phyloP scores from a whole-genome alignment of 1,140 invertebrate genomes.

The Cepaea nemoralis region DNA sequence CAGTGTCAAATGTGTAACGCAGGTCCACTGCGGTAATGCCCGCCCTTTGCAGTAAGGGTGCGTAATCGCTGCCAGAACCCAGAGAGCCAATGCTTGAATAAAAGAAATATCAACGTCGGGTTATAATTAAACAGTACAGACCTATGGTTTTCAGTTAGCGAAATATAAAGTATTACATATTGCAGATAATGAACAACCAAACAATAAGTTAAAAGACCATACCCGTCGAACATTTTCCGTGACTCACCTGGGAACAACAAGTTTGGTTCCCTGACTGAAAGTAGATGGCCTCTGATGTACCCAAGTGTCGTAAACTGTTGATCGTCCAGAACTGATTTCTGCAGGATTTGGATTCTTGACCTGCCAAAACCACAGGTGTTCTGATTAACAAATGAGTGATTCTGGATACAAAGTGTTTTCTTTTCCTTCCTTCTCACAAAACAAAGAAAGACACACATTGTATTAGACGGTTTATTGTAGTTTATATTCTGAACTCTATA shows the following conservation, averaged over 20 bases:
- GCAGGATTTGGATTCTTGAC: constrained; percentile 64
- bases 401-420: too few relatives aligned
- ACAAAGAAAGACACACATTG: too few relatives aligned
- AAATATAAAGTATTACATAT: too few relatives aligned
- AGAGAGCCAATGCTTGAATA: constrained; percentile 3
- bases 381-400: background rate
- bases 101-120: too few relatives aligned
- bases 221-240: too few relatives aligned
- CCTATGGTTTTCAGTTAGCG: too few relatives aligned
- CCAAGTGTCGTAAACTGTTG: constrained; percentile 70
- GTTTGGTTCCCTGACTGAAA: background rate
- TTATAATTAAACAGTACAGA: too few relatives aligned
- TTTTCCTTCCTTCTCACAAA: too few relatives aligned
- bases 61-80: constrained; percentile 25
- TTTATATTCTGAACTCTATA: too few relatives aligned
- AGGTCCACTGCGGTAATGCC: constrained; percentile 9
- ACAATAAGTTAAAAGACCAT: background rate
- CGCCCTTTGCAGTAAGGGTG: constrained; percentile 8
- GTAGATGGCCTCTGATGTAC: background rate
- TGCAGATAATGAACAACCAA: background rate
- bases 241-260: constrained; percentile 10
- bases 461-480: too few relatives aligned
- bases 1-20: constrained; percentile 3
- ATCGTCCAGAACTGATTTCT: constrained; percentile 55
- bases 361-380: too few relatives aligned